phyloP scores from a whole-genome alignment of 2,113 vertebrate species.

The Thryonomys swinderianus region DNA sequence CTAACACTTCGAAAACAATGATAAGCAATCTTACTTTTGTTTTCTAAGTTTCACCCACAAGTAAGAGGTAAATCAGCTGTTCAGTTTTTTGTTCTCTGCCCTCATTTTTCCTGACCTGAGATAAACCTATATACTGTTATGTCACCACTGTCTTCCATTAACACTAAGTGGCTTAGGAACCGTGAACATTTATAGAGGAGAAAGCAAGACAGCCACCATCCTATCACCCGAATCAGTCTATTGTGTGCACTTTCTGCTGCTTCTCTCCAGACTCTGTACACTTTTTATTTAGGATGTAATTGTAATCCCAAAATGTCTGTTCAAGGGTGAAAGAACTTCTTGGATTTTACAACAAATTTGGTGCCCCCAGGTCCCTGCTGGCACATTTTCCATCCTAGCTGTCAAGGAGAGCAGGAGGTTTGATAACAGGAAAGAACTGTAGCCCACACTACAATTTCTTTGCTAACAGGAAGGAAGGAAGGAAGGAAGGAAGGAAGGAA shows the following conservation, averaged over 20 bases:
- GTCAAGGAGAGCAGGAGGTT: too few species aligned
- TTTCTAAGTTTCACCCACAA: conserved; percentile 49
- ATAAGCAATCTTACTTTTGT: conserved; percentile 66
- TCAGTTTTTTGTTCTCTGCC: neutral
- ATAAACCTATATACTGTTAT: fast-evolving
- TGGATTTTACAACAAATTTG: neutral
- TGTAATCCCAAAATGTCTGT: neutral
- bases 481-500: neutral
- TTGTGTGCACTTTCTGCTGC: fast-evolving
- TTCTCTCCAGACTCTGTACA: too few species aligned
- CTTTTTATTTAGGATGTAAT: neutral
- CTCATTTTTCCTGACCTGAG: neutral
- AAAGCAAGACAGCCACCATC: neutral
- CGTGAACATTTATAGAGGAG: neutral
- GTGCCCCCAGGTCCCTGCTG: too few species aligned
- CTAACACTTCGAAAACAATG: conserved; percentile 33
- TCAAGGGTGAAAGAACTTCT: neutral
- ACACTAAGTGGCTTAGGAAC: neutral
- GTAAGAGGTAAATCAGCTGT: neutral
- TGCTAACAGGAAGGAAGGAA: neutral
- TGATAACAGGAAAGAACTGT: neutral
- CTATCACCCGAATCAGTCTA: fast-evolving
- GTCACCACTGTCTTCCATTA: neutral
- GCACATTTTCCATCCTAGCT: neutral
- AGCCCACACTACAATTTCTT: neutral